Conservation (phyloP, 2,113 vertebrate species). For the Lipotes vexillifer region DNA sequence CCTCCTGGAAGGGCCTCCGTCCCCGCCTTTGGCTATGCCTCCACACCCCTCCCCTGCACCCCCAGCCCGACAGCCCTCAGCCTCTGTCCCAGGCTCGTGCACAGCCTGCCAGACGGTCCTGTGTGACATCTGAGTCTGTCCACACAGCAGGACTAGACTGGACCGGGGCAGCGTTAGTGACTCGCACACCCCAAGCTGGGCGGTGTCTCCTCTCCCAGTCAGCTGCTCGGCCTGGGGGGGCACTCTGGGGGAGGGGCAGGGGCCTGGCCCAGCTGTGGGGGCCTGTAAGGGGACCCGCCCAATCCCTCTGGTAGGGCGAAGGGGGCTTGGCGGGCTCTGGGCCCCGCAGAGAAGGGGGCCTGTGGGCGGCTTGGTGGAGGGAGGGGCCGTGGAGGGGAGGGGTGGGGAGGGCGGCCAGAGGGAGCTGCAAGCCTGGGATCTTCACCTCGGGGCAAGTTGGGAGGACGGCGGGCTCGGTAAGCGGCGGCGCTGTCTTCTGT, state of each 20-base stretch:
- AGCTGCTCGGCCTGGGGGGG: slow-evolving; percentile 29
- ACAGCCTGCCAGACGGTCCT: not conserved
- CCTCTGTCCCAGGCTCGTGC: not conserved
- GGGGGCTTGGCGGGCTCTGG: slow-evolving; percentile 17
- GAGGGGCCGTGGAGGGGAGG: slow-evolving; percentile 50
- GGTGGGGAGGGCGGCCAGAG: slow-evolving; percentile 33
- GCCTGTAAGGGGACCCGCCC: not conserved
- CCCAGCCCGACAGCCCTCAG: not conserved
- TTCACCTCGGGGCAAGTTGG: slow-evolving; percentile 72
- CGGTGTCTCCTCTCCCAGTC: not conserved
- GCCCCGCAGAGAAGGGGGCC: not conserved
- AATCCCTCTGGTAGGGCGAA: slow-evolving; percentile 30
- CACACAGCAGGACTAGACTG: not conserved
- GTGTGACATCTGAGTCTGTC: not conserved
- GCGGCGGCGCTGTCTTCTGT: not conserved
- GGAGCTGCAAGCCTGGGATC: slow-evolving; percentile 45
- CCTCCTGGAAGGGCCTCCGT: not conserved
- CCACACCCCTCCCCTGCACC: not conserved
- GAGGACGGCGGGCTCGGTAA: slow-evolving; percentile 72
- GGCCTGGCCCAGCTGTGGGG: not conserved
- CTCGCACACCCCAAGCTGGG: not conserved
- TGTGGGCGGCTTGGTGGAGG: not conserved
- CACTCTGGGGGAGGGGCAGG: not conserved
- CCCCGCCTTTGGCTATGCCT: not conserved
- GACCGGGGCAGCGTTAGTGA: not conserved